phyloP scores from a whole-genome alignment of 2,797 vertebrate species.

The Lagocephalus sceleratus region DNA sequence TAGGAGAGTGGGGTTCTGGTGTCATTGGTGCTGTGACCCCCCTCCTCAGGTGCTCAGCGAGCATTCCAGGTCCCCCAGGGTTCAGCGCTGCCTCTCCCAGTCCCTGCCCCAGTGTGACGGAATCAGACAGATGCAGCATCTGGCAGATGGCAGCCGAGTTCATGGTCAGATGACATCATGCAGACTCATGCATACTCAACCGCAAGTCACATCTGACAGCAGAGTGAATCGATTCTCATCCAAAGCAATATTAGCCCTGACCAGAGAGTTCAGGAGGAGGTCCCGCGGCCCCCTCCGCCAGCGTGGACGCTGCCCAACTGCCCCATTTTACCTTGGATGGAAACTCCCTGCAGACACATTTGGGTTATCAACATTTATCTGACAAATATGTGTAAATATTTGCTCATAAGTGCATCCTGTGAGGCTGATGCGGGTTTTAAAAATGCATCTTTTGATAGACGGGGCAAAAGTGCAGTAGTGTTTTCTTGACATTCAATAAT shows the following conservation, averaged over 20 bases:
- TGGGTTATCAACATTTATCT: no score
- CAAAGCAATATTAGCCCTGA: no score
- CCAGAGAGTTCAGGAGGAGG: not conserved
- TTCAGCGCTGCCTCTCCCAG: constrained; percentile 44
- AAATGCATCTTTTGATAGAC: no score
- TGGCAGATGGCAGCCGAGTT: constrained; percentile 53
- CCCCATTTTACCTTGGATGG: no score
- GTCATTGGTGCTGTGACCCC: constrained; percentile 66
- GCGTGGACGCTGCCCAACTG: no score
- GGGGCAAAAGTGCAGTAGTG: no score
- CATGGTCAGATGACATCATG: constrained; percentile 36
- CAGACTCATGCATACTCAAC: constrained; percentile 19
- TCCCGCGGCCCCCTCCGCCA: not conserved
- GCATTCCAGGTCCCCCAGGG: constrained; percentile 48
- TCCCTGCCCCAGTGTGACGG: constrained; percentile 51
- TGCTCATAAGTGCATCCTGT: no score
- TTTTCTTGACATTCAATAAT: no score
- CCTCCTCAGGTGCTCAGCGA: constrained; percentile 50
- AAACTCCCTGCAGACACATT: no score
- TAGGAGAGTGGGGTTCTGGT: not conserved
- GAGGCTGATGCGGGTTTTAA: no score
- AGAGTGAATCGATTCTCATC: constrained; percentile 16
- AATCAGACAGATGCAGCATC: constrained; percentile 66
- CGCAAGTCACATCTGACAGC: constrained; percentile 1
- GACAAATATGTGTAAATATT: no score